A percentile compares a stretch with the other conserved stretches of the same genome.
phyloP scores from a whole-genome alignment of 37 sponge, comb jelly and placozoan species.

The Beroe ovata region DNA sequence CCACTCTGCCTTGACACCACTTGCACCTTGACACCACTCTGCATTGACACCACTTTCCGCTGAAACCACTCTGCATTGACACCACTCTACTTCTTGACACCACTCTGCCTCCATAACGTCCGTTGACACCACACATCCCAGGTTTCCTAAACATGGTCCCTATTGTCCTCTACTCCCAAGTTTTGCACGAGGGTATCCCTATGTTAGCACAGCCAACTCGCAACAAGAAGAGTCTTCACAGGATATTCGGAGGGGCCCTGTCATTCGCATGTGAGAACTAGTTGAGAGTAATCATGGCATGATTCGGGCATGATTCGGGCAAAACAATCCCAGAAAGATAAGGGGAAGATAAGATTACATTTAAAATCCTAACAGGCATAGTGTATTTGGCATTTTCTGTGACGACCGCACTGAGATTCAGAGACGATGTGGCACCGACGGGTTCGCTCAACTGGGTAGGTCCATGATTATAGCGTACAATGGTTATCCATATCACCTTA shows the following conservation, averaged over 20 bases:
- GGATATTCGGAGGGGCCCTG: constrained; percentile 41
- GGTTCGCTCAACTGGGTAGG: constrained; percentile 49
- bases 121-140: not conserved
- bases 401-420: constrained; percentile 24
- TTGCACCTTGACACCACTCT: not conserved
- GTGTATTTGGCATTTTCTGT: constrained; percentile 23
- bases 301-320: too few relatives aligned
- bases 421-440: constrained; percentile 2
- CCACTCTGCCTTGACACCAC: not conserved
- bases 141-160: constrained; percentile 64
- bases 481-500: too few relatives aligned
- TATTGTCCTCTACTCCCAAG: constrained; percentile 46
- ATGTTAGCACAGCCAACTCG: constrained; percentile 62
- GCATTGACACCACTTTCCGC: not conserved
- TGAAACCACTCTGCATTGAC: not conserved
- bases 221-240: constrained; percentile 45
- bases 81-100: not conserved
- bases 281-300: too few relatives aligned
- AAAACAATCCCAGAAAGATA: too few relatives aligned
- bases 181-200: constrained; percentile 51
- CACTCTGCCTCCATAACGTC: too few relatives aligned
- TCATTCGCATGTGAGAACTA: constrained; percentile 51
- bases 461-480: too few relatives aligned
- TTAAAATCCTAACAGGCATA: not conserved
- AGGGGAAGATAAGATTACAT: too few relatives aligned